Evolutionary conservation across 2,113 vertebrate genomes (phyloP).

Genomic region (Oxygymnocypris stewartii): DNA sequence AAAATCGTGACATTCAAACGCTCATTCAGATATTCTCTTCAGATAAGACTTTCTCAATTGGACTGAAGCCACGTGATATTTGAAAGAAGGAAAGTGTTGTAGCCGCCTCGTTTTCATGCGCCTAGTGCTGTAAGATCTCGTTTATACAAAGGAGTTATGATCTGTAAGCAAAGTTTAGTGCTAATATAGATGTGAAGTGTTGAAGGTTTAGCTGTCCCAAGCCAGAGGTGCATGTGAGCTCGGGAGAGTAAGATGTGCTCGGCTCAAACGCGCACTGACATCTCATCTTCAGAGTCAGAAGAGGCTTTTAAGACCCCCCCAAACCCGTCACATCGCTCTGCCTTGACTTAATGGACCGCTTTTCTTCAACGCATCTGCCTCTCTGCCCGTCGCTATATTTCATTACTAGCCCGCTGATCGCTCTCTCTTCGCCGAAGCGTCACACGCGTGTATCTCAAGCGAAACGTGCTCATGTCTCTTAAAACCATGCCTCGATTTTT

Average conservation of each 20-base stretch:
- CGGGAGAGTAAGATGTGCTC: conserved; percentile 5
- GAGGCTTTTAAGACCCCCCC: conserved; percentile 65
- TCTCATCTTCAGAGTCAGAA: conserved; percentile 55
- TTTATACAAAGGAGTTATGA: not conserved
- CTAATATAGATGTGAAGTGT: not conserved
- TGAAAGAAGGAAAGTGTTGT: not conserved
- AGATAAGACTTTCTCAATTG: too few relatives aligned
- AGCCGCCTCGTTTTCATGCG: not conserved
- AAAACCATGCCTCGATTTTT: not conserved
- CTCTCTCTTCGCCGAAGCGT: not conserved
- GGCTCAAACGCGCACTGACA: conserved; percentile 56
- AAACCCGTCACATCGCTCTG: conserved; percentile 6
- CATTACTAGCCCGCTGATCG: not conserved
- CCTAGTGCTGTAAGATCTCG: not conserved
- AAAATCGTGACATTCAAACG: too few relatives aligned
- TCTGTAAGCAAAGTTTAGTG: not conserved
- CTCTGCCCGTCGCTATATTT: conserved; percentile 4
- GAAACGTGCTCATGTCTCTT: not conserved
- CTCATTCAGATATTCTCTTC: too few relatives aligned
- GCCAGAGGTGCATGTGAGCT: not conserved
- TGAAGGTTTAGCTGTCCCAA: not conserved
- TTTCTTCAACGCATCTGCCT: conserved; percentile 17
- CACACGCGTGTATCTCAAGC: conserved; percentile 2
- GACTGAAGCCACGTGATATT: not conserved
- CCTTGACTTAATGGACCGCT: conserved; percentile 7